A percentile compares a stretch with the other conserved stretches of the same genome.
phyloP scores from a whole-genome alignment of 1,140 invertebrate species.

The Aphis craccivora region DNA sequence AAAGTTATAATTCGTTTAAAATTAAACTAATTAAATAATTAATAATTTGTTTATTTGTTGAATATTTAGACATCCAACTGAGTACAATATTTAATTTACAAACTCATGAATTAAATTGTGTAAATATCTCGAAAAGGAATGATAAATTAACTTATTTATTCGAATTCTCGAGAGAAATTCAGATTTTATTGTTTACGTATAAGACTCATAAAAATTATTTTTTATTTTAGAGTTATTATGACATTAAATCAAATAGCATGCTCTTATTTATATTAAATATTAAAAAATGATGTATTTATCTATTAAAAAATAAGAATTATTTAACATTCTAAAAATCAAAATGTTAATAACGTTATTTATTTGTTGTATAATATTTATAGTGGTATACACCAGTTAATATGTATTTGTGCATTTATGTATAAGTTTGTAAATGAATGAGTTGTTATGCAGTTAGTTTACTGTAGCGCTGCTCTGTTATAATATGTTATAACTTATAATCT shows the following conservation, averaged over 20 bases:
- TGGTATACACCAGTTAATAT: not conserved
- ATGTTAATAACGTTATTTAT: not conserved
- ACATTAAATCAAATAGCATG: not conserved
- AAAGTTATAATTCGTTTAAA: conserved; percentile 4
- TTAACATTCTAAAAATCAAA: not conserved
- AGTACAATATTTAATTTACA: not conserved
- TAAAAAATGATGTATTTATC: not conserved
- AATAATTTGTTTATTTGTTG: not conserved
- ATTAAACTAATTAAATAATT: not conserved
- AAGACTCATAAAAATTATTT: not conserved
- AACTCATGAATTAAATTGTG: not conserved
- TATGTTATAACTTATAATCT: not conserved
- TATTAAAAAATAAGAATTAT: not conserved
- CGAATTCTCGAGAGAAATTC: not conserved
- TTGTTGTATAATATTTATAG: not conserved
- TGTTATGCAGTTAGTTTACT: not conserved
- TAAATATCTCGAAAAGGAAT: not conserved
- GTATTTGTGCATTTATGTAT: not conserved
- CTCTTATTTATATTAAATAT: not conserved
- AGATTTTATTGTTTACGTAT: not conserved
- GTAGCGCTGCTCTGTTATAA: not conserved
- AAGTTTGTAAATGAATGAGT: not conserved
- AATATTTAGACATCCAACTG: not conserved
- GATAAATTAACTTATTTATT: not conserved
- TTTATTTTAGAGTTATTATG: not conserved